These are phyloP conservation scores for Volucella zonaria DNA, from an alignment of 2,888 invertebrate species.

Conservation along the genomic window DNA sequence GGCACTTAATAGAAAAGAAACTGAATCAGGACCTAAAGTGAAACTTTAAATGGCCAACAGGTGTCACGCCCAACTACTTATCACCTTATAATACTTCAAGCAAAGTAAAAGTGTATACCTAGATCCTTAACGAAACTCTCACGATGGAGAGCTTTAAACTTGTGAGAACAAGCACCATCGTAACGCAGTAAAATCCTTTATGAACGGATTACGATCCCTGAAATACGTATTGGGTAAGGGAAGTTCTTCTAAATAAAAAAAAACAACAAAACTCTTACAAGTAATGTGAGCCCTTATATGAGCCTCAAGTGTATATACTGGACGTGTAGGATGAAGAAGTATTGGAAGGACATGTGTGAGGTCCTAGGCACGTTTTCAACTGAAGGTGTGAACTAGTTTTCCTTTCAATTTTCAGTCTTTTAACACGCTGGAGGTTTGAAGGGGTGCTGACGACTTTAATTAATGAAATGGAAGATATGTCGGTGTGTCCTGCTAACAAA, in stretches of 20 bases:
- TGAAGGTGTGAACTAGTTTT: conserved; percentile 28
- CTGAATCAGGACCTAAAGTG: background rate
- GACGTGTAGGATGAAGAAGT: conserved; percentile 9
- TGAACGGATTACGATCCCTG: background rate
- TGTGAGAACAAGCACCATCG: conserved; percentile 25
- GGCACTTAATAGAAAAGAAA: background rate
- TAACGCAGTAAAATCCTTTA: conserved; percentile 12
- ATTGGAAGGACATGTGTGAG: background rate
- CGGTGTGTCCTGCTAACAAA: too few species aligned
- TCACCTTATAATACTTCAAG: conserved; percentile 47
- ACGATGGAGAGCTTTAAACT: conserved; percentile 40
- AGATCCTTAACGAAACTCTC: conserved; percentile 4
- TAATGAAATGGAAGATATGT: conserved; percentile 21
- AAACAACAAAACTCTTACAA: background rate
- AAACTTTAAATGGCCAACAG: conserved; percentile 59
- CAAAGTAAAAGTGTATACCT: background rate
- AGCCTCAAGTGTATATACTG: background rate
- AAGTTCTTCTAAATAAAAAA: background rate
- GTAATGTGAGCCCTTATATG: background rate
- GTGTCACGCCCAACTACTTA: conserved; percentile 54
- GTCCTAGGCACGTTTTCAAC: background rate
- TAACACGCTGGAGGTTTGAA: background rate
- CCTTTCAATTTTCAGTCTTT: conserved; percentile 9
- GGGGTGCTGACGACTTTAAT: conserved; percentile 12
- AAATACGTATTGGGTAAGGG: background rate